Base-by-base conservation (phyloP, 2,888 invertebrate genomes). In the Limnephilus rhombicus region DNA sequence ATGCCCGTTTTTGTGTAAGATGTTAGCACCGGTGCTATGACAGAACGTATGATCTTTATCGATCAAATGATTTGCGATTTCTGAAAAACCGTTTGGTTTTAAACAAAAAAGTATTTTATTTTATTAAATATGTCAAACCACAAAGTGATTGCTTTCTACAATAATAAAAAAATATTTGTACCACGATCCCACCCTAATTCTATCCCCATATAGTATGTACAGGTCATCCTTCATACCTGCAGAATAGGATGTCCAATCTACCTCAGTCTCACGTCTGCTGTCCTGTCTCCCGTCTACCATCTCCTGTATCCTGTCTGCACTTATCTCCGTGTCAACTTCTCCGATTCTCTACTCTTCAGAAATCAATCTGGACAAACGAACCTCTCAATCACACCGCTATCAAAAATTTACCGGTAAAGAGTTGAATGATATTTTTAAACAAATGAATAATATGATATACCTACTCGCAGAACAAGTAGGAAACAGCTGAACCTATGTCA, bases 241-340 rank as follows among this genome's bases (percentile, higher is more conserved):
- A 24, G 68, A 7, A 68, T n/a, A 2, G 68, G 24, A 68, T n/a
- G 7, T 68, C 24, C 49, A 49, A 86, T 86, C 24, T 24, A 41
- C 29, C 86, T 45, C 45, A 12, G 3, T 45, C 85, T 41, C 85
- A 12, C 18, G n/a, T 3, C 45, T 13, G 41, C 85, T 85, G 24
- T 45, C 87, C 87, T 68, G 87, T 18, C 45, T 45, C 11, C 45
- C 1, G 5, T 45, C 45, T 45, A 0, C 45, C 12, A 12, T 68
- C 87, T 68, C 87, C 31, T 87, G 53, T 31, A 31, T 87, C 87
- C 68, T 88, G 88, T 68, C 88, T 88, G 68, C 31, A 49, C 68
- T 87, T 31, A 29, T 37, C 34, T 68, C 82, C n/a, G 90, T 86
- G 29, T 45, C 86, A n/a, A 86, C 45, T 49, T 86, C 86, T 86